Percentiles rank a stretch among this genome's conserved stretches.
These are phyloP conservation scores for Brachionus koreanus DNA, from an alignment of 1,140 invertebrate species.

Conservation along the genomic window DNA sequence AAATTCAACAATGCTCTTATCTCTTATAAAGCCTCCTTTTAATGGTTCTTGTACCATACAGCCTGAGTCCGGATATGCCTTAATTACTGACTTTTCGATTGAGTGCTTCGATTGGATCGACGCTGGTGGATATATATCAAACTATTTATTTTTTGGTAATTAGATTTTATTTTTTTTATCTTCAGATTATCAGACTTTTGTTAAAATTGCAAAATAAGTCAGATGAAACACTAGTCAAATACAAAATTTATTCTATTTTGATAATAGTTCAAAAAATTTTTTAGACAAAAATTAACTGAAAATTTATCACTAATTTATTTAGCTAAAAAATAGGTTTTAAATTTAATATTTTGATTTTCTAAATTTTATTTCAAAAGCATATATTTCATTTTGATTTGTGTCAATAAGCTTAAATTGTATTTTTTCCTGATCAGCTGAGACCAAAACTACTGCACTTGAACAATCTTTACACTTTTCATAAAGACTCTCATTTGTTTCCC, in stretches of 20 bases:
- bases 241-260: too few relatives aligned
- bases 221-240: too few relatives aligned
- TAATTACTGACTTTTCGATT: background rate
- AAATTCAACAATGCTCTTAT: background rate
- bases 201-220: too few relatives aligned
- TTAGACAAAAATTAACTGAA: too few relatives aligned
- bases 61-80: background rate
- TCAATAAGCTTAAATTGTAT: background rate
- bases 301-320: too few relatives aligned
- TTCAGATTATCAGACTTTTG: too few relatives aligned
- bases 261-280: too few relatives aligned
- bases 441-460: background rate
- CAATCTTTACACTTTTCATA: background rate
- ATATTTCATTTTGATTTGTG: background rate
- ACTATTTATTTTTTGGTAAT: conserved; percentile 17
- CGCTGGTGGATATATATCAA: background rate
- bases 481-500: background rate
- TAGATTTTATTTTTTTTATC: background rate
- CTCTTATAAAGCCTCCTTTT: background rate
- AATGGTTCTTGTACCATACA: background rate
- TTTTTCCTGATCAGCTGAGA: background rate
- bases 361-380: background rate
- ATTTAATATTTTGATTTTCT: background rate
- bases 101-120: conserved; percentile 10
- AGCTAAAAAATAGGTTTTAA: too few relatives aligned